These are phyloP conservation scores for Scaptomyza reducta DNA, from an alignment of 2,888 invertebrate species.

Conservation along the genomic window DNA sequence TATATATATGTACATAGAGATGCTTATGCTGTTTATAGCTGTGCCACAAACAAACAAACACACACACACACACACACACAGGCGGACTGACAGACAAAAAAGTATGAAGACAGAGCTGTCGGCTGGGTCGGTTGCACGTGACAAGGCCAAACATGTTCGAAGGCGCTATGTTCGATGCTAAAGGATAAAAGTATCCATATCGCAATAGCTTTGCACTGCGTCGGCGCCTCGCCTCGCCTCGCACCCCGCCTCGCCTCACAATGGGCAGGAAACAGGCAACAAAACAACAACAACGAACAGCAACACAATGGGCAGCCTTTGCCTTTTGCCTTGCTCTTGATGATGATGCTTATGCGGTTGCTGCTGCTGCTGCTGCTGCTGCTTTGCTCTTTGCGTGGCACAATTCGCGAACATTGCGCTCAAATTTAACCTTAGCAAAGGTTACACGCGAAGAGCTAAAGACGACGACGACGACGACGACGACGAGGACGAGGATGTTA, in stretches of 20 bases:
- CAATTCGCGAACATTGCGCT: constrained; percentile 66
- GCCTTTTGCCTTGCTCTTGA: constrained; percentile 45
- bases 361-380: constrained; percentile 15
- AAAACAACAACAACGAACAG: constrained; percentile 12
- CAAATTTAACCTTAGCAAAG: constrained; percentile 74
- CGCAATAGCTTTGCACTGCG: constrained; percentile 54
- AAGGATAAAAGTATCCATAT: constrained; percentile 62
- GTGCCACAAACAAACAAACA: constrained; percentile 39
- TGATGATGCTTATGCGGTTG: constrained; percentile 21
- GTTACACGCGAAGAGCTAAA: constrained; percentile 59
- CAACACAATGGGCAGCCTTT: constrained; percentile 32
- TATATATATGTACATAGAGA: constrained; percentile 31
- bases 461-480: constrained; percentile 5
- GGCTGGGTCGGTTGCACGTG: constrained; percentile 51
- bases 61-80: constrained; percentile 10
- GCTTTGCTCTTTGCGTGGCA: constrained; percentile 54
- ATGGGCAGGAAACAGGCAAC: constrained; percentile 63
- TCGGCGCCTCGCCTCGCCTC: constrained; percentile 57
- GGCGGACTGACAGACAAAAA: constrained; percentile 31
- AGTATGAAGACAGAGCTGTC: constrained; percentile 6
- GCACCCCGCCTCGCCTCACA: constrained; percentile 49
- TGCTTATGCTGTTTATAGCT: constrained; percentile 67
- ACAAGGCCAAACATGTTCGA: constrained; percentile 60
- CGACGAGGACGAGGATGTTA: constrained; percentile 14
- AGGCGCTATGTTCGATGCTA: constrained; percentile 58